Evolutionary conservation across 2,888 invertebrate species (phyloP).

Genomic region (Apodemia hepburni): DNA sequence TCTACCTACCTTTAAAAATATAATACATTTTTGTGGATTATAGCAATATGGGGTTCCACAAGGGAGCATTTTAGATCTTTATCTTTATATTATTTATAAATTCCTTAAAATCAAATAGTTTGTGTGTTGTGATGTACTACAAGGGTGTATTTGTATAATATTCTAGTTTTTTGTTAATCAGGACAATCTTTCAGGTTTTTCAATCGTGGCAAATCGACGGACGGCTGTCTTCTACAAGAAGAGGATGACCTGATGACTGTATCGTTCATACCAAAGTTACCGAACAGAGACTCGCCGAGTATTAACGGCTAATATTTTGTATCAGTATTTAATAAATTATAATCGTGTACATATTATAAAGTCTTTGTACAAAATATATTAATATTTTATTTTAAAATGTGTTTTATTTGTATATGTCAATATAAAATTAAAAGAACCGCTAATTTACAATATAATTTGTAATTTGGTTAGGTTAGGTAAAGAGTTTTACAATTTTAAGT

Average conservation of each 20-base stretch:
- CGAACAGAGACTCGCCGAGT: constrained; percentile 44
- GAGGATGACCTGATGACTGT: constrained; percentile 71
- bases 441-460: no score
- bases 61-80: background rate
- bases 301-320: constrained; percentile 43
- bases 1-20: no score
- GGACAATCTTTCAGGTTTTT: constrained; percentile 49
- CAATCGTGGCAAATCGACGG: constrained; percentile 56
- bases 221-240: constrained; percentile 61
- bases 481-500: no score
- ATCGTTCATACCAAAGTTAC: constrained; percentile 67
- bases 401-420: background rate
- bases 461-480: no score
- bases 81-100: background rate
- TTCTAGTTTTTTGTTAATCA: background rate
- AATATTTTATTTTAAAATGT: constrained; percentile 9
- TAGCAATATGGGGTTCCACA: background rate
- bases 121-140: background rate
- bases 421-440: no score
- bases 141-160: background rate
- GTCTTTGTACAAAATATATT: constrained; percentile 6
- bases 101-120: background rate
- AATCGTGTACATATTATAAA: constrained; percentile 6
- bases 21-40: no score
- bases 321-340: constrained; percentile 1